Conservation (phyloP, 1,140 invertebrate genomes). For the Trachymyrmex septentrionalis region DNA sequence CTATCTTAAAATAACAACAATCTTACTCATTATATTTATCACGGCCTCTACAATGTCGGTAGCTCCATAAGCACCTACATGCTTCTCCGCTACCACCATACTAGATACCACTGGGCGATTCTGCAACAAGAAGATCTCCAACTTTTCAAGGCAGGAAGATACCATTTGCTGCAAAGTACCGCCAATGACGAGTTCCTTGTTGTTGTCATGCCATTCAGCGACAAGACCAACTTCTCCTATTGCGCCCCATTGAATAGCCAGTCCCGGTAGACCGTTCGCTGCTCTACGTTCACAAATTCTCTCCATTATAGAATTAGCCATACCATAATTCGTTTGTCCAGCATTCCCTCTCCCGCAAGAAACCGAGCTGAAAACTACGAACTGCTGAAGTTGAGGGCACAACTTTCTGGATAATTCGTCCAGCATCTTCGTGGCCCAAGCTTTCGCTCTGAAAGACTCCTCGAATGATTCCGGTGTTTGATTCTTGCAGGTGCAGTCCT, state of each 20-base stretch:
- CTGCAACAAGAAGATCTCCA: conserved; percentile 88
- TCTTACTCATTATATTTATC: conserved; percentile 85
- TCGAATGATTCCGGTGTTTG: conserved; percentile 86
- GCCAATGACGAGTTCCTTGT: conserved; percentile 88
- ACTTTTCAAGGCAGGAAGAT: conserved; percentile 87
- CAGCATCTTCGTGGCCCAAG: conserved; percentile 85
- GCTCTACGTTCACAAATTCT: conserved; percentile 87
- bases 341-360: conserved; percentile 92
- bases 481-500: conserved; percentile 86
- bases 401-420: conserved; percentile 86
- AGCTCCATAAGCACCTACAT: conserved; percentile 74
- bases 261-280: conserved; percentile 86
- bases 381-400: conserved; percentile 86
- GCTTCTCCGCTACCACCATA: conserved; percentile 89
- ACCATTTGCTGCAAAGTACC: conserved; percentile 91
- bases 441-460: conserved; percentile 86
- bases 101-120: conserved; percentile 88
- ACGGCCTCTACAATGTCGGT: conserved; percentile 84
- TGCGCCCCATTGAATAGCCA: conserved; percentile 89
- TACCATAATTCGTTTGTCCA: conserved; percentile 93
- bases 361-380: conserved; percentile 92
- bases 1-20: conserved; percentile 4
- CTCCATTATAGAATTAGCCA: conserved; percentile 89
- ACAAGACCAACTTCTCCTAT: conserved; percentile 88
- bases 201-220: conserved; percentile 89